phyloP scores from a whole-genome alignment of 2,113 vertebrate genomes.

The crab-eating macaque (Macaca fascicularis) region T2T-MFA8v1.1 NC_088386.1:38086001-38086500 shows the following conservation, averaged over 20 bases:
- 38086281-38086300: conserved; percentile 77
- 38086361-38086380: conserved; percentile 69
- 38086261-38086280: conserved; percentile 78
- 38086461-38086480: background rate
- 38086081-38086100: conserved; percentile 70
- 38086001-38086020: background rate
- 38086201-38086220: conserved; percentile 84
- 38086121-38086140: conserved; percentile 77
- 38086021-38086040: background rate
- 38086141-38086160: conserved; percentile 75
- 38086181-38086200: conserved; percentile 83
- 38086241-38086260: conserved; percentile 75
- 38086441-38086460: background rate
- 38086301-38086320: conserved; percentile 72
- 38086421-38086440: conserved; percentile 63
- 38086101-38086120: background rate
- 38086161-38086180: conserved; percentile 82
- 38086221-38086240: conserved; percentile 90
- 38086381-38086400: conserved; percentile 65
- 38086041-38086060: background rate
- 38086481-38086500: background rate
- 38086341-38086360: conserved; percentile 73
- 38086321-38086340: conserved; percentile 80
- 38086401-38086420: conserved; percentile 12
- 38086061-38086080: background rate